Evolutionary conservation across 1,140 invertebrate genomes (phyloP).

Genomic region (Drosophila nigromelanica): DNA sequence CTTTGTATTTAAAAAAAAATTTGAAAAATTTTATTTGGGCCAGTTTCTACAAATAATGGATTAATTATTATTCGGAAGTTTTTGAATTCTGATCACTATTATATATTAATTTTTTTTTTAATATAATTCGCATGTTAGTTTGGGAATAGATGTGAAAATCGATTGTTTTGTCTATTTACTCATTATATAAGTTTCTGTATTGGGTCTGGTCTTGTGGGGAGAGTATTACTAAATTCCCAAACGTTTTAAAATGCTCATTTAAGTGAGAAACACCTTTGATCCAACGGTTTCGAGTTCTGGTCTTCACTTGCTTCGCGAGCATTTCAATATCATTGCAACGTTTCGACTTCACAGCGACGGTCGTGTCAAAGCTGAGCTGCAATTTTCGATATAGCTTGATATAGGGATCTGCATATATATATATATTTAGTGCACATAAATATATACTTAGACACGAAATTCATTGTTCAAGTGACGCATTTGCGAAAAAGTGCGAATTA

Average conservation of each 20-base stretch:
- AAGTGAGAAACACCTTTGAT: slow-evolving; percentile 59
- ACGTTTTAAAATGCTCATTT: slow-evolving; percentile 6
- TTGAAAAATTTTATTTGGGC: neutral
- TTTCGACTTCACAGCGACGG: slow-evolving; percentile 61
- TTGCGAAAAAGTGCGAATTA: slow-evolving; percentile 3
- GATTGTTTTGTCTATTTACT: neutral
- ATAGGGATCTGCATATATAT: neutral
- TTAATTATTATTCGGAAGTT: too few species aligned
- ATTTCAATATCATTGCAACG: slow-evolving; percentile 58
- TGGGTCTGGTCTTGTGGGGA: slow-evolving; percentile 1
- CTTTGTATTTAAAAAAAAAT: too few species aligned
- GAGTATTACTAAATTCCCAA: slow-evolving; percentile 12
- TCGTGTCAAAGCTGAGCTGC: slow-evolving; percentile 48
- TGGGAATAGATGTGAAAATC: slow-evolving; percentile 11
- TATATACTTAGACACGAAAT: slow-evolving; percentile 3
- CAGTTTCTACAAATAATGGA: too few species aligned
- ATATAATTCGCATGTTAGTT: slow-evolving; percentile 9
- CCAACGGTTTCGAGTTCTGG: slow-evolving; percentile 40
- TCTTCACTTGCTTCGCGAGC: slow-evolving; percentile 36
- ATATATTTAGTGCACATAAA: neutral
- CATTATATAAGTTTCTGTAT: neutral
- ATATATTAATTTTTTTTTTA: neutral
- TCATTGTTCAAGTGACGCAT: slow-evolving; percentile 15
- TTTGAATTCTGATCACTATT: neutral
- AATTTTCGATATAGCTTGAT: slow-evolving; percentile 11